Evolutionary conservation across 2,888 invertebrate genomes (phyloP).

Genomic region (Gasteruption jaculator): DNA sequence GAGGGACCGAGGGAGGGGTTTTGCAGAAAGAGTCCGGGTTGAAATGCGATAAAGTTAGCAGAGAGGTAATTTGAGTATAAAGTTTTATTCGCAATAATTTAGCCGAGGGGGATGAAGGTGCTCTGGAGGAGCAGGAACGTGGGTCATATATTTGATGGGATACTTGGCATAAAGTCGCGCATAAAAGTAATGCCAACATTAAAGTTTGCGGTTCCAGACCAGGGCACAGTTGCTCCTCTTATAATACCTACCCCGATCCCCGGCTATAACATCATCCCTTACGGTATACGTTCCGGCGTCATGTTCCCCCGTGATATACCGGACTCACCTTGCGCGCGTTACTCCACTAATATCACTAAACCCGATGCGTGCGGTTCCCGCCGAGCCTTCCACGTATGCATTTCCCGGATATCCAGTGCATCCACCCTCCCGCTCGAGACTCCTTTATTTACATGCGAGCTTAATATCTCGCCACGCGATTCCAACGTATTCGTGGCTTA

Average conservation of each 20-base stretch:
- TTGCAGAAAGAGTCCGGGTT: slow-evolving; percentile 23
- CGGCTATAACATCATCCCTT: slow-evolving; percentile 23
- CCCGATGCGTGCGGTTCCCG: too few relatives aligned
- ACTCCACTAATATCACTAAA: too few relatives aligned
- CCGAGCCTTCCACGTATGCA: too few relatives aligned
- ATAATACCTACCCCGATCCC: slow-evolving; percentile 19
- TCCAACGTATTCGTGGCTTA: too few relatives aligned
- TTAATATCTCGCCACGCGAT: too few relatives aligned
- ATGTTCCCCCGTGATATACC: slow-evolving; percentile 2
- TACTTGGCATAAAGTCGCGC: slow-evolving; percentile 52
- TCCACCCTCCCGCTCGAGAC: too few relatives aligned
- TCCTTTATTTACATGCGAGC: too few relatives aligned
- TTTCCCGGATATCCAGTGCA: too few relatives aligned
- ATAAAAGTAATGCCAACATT: slow-evolving; percentile 52
- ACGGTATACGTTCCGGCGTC: slow-evolving; percentile 14
- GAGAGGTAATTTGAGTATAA: slow-evolving; percentile 50
- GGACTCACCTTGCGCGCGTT: too few relatives aligned
- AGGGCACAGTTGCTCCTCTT: slow-evolving; percentile 33
- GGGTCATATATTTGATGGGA: slow-evolving; percentile 51
- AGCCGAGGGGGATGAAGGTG: slow-evolving; percentile 27
- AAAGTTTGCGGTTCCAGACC: slow-evolving; percentile 51
- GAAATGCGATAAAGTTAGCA: slow-evolving; percentile 50
- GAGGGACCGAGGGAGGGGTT: slow-evolving; percentile 18
- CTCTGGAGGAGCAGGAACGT: slow-evolving; percentile 27
- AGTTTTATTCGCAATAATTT: slow-evolving; percentile 52